phyloP scores from a whole-genome alignment of 2,113 vertebrate species.

The Tretioscincus oriximinensis region DNA sequence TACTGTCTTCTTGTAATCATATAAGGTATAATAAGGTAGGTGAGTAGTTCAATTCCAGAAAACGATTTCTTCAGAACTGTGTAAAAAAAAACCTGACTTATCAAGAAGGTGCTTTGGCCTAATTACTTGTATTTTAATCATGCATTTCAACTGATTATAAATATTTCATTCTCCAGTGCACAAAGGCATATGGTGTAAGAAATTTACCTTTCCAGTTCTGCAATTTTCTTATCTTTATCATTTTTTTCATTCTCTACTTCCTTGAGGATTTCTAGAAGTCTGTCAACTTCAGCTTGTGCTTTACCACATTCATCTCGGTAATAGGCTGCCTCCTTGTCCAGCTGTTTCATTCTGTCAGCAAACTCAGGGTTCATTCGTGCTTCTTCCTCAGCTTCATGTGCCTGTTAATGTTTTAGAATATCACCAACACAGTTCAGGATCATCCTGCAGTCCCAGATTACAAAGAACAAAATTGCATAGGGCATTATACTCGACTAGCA shows the following conservation, averaged over 20 bases:
- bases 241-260: constrained; percentile 90
- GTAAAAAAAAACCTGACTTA: neutral
- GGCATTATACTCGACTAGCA: too few relatives aligned
- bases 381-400: constrained; percentile 84
- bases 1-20: too few relatives aligned
- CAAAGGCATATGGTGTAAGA: constrained; percentile 29
- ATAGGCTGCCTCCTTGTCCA: constrained; percentile 91
- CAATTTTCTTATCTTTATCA: constrained; percentile 91
- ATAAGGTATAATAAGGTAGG: too few relatives aligned
- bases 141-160: neutral
- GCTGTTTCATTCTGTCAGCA: constrained; percentile 84
- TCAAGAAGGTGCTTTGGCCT: neutral
- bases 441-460: constrained; percentile 39
- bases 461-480: too few relatives aligned
- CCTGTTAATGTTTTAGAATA: constrained; percentile 69
- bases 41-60: too few relatives aligned
- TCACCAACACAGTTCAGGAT: constrained; percentile 44
- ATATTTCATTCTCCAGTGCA: neutral
- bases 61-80: neutral
- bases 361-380: constrained; percentile 85
- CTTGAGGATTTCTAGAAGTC: constrained; percentile 87
- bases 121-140: neutral
- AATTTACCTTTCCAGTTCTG: constrained; percentile 91
- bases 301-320: constrained; percentile 90
- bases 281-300: constrained; percentile 89